Percentiles rank a stretch among this genome's conserved stretches.
phyloP scores from a whole-genome alignment of 2,113 vertebrate genomes.

The Macaca nemestrina region DNA sequence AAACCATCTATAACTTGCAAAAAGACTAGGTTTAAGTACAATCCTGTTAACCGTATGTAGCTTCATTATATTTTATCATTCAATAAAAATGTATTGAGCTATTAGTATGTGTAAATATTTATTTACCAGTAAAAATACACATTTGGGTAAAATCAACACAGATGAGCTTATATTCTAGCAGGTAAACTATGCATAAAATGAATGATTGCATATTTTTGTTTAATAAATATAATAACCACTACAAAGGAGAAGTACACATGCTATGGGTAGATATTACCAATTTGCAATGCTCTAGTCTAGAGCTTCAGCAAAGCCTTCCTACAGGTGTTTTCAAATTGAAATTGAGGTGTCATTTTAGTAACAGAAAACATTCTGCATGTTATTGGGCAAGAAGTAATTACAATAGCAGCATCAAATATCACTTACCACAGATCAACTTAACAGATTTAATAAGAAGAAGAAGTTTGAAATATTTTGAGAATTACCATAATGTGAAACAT shows the following conservation, averaged over 20 bases:
- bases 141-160: neutral
- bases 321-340: neutral
- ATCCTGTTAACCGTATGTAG: rapidly evolving
- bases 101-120: neutral
- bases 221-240: neutral
- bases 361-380: neutral
- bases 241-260: neutral
- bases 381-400: neutral
- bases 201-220: neutral
- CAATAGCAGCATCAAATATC: too few relatives aligned
- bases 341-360: neutral
- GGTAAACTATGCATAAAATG: neutral
- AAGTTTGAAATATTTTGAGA: too few relatives aligned
- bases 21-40: neutral
- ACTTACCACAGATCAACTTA: too few relatives aligned
- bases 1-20: neutral
- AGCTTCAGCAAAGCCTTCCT: neutral
- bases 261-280: neutral
- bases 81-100: neutral
- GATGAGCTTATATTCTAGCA: neutral
- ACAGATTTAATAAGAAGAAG: too few relatives aligned
- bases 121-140: neutral
- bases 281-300: neutral
- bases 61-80: neutral
- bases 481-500: too few relatives aligned